A percentile compares a stretch with the other conserved stretches of the same genome.
Evolutionary conservation across 1,140 invertebrate genomes (phyloP).

Genomic region (Heterodera carotae): DNA sequence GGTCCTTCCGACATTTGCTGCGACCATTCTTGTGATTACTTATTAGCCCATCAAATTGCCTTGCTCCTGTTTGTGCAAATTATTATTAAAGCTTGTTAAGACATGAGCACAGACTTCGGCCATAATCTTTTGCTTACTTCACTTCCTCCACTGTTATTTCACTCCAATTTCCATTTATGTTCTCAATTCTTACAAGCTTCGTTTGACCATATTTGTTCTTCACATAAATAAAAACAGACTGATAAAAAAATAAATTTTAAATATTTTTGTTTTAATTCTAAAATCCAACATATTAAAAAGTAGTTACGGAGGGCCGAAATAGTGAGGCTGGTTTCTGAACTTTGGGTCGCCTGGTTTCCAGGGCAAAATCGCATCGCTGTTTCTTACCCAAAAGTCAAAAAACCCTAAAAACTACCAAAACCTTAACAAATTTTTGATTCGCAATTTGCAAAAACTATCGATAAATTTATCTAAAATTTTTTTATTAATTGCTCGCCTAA

Average conservation of each 20-base stretch:
- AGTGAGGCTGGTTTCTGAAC: too few relatives aligned
- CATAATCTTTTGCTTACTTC: not conserved
- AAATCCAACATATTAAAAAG: too few relatives aligned
- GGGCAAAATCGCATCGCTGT: too few relatives aligned
- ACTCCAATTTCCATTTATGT: not conserved
- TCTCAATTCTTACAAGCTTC: slow-evolving; percentile 11
- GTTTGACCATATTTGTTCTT: too few relatives aligned
- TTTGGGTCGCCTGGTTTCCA: not conserved
- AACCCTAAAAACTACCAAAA: not conserved
- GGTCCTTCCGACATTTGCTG: not conserved
- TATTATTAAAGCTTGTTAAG: not conserved
- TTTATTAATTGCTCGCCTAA: too few relatives aligned
- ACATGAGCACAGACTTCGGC: not conserved
- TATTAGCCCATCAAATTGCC: not conserved
- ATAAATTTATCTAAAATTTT: too few relatives aligned
- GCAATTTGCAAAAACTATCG: too few relatives aligned
- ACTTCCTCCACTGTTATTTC: not conserved
- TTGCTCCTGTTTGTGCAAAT: not conserved
- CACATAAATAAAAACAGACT: too few relatives aligned
- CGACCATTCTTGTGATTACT: not conserved
- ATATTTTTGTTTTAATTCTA: too few relatives aligned
- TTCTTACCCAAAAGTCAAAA: slow-evolving; percentile 5
- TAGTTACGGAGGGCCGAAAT: too few relatives aligned
- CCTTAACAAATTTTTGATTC: too few relatives aligned
- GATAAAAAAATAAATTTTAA: too few relatives aligned